Evolutionary conservation across 2,797 vertebrate species (phyloP).

Genomic region (Peromyscus aztecus): DNA sequence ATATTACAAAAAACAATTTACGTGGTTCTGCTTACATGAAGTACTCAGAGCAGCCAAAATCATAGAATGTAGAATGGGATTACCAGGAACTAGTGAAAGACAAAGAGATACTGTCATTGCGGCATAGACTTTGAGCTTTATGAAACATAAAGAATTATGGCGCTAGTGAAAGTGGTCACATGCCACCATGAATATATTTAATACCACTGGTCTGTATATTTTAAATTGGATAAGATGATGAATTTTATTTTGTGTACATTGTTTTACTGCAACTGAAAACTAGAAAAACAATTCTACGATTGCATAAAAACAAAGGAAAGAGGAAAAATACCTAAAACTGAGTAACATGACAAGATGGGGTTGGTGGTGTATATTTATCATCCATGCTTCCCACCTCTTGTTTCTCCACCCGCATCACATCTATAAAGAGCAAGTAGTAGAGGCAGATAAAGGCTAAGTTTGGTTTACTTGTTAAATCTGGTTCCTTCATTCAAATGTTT

Average conservation of each 20-base stretch:
- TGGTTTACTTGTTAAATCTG: constrained; percentile 15
- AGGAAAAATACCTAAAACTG: not conserved
- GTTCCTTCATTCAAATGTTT: constrained; percentile 34
- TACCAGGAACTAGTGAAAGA: not conserved
- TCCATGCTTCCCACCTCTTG: not conserved
- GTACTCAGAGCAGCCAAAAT: not conserved
- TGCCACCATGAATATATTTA: not conserved
- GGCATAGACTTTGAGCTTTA: not conserved
- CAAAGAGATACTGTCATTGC: too few species aligned
- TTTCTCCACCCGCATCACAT: not conserved
- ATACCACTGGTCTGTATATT: not conserved
- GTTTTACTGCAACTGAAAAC: not conserved
- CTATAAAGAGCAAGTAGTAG: not conserved
- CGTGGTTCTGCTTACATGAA: not conserved
- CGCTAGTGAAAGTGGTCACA: not conserved
- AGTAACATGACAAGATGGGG: not conserved
- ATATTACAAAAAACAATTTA: not conserved
- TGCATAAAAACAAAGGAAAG: constrained; percentile 35
- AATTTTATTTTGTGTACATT: not conserved
- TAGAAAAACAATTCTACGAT: not conserved
- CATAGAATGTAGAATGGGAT: not conserved
- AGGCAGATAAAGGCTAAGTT: not conserved
- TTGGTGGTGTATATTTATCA: not conserved
- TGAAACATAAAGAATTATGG: not conserved
- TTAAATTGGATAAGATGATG: not conserved